Conservation (phyloP, 2,113 vertebrate species). For the Elaphurus davidianus region DNA sequence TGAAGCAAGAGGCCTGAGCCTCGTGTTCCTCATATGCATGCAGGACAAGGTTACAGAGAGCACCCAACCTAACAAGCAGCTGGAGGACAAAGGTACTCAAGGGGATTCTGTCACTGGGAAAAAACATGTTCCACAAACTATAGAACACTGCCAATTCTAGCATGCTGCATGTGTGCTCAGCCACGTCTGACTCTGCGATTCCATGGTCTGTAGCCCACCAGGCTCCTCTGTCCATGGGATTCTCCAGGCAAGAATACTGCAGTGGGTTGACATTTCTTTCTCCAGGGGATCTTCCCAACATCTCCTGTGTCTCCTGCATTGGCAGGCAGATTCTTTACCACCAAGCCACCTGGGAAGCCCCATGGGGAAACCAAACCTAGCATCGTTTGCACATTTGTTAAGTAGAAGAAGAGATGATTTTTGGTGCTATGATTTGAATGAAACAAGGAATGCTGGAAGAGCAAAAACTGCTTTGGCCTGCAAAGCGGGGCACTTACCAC, state of each 20-base stretch:
- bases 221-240: neutral
- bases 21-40: neutral
- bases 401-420: neutral
- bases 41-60: neutral
- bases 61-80: neutral
- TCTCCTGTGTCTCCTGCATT: neutral
- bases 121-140: neutral
- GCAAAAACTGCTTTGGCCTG: neutral
- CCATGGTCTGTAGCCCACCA: neutral
- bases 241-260: neutral
- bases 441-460: neutral
- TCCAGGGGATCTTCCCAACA: neutral
- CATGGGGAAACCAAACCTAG: neutral
- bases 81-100: neutral
- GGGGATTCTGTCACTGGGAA: neutral
- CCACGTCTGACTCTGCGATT: fast-evolving
- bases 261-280: neutral
- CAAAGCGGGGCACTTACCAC: slow-evolving; percentile 79
- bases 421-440: neutral
- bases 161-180: neutral
- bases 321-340: neutral
- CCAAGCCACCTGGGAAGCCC: neutral
- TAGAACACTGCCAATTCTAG: neutral
- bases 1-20: neutral
- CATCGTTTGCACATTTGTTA: neutral